phyloP scores from a whole-genome alignment of 2,888 invertebrate genomes.

The Rotaria magnacalcarata region DNA sequence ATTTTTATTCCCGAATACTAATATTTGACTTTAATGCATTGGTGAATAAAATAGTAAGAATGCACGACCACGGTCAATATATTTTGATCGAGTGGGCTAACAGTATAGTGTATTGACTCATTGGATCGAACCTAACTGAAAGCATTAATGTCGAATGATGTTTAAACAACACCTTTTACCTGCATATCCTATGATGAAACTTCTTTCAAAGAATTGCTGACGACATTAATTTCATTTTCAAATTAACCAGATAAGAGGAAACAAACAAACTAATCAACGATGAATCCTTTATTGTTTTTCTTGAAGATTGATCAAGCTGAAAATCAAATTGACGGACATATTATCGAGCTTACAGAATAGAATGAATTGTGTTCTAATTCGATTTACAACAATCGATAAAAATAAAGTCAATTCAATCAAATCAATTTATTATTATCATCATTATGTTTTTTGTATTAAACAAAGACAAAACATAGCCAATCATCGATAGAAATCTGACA shows the following conservation, averaged over 20 bases:
- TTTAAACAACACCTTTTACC: constrained; percentile 37
- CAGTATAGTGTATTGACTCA: background rate
- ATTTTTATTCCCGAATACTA: too few relatives aligned
- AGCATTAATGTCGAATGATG: constrained; percentile 32
- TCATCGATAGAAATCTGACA: background rate
- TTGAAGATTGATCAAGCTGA: background rate
- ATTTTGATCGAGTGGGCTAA: background rate
- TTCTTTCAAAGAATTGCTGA: background rate
- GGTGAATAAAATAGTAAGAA: background rate
- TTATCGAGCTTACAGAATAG: too few relatives aligned
- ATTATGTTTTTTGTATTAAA: too few relatives aligned
- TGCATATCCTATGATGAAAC: constrained; percentile 6
- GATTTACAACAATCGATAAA: too few relatives aligned
- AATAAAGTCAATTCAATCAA: too few relatives aligned
- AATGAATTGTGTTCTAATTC: too few relatives aligned
- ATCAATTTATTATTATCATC: too few relatives aligned
- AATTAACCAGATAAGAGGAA: background rate
- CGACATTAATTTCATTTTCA: background rate
- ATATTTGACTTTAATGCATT: too few relatives aligned
- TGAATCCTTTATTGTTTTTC: background rate
- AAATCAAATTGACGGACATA: too few relatives aligned
- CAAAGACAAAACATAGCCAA: background rate
- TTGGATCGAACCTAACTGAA: background rate
- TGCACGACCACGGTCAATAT: background rate
- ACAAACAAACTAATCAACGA: background rate